Evolutionary conservation across 2,797 vertebrate genomes (phyloP), one percentile per base, ranked within the genome.

Genomic region (Acanthurus lineatus): DNA sequence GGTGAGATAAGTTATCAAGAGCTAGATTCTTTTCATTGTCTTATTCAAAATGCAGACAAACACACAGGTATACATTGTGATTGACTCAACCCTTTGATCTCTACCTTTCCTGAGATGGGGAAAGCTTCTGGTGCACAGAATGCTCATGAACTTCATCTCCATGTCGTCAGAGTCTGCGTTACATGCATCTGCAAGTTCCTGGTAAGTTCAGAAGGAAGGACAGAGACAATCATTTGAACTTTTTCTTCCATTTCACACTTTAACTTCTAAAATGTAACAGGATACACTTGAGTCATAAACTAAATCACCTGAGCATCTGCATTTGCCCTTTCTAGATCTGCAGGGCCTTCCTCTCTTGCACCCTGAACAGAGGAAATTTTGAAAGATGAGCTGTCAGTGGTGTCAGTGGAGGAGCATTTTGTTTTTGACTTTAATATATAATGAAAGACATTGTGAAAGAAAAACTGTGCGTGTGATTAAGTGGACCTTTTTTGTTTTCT

Each of bases 51-150:
- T 49, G 42, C 19, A 20, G 20, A 62, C n/a, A 11, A n/a, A 45
- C 20, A 40, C 5, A 38, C 15, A 66, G 51, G 58, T 28, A 53
- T 35, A 8, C 8, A 63, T 58, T 56, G 35, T 45, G n/a, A 42
- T n/a, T 19, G 1, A 19, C 1, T 7, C 2, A 45, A 56, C 8
- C 22, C 19, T 70, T 57, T 59, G 15, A 70, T 44, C 47, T 79
- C 92, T 89, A 99, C 98, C 97, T 97, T 89, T 97, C 83, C 96
- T 93, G 16, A 99, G 97, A 86, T 99, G 98, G 0, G 96, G 93
- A 83, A 97, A 98, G 92, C 98, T 99, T 76, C 97, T 96, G 3
- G 97, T 98, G 81, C 98, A 99, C 88, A 99, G 94, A 85, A 99
- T 94, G 56, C 94, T 98, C 97, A 98, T 96, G 89, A 99, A 99